Percentiles rank a stretch among this genome's conserved stretches.
Conservation (phyloP, 1,140 invertebrate genomes). For the Acyrthosiphon pisum region DNA sequence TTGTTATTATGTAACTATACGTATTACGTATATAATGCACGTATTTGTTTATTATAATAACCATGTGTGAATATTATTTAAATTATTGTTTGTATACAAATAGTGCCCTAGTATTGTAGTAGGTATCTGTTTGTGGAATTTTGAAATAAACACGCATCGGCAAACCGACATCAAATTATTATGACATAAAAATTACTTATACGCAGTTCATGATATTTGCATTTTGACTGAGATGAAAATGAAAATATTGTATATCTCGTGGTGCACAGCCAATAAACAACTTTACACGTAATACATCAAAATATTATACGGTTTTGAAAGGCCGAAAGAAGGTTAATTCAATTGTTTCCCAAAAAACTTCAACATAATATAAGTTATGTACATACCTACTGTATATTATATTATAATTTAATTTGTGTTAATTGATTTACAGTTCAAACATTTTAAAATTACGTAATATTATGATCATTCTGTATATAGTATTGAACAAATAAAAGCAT, state of each 20-base stretch:
- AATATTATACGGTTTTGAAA: neutral
- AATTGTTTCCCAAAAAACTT: neutral
- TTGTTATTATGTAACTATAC: neutral
- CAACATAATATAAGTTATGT: too few species aligned
- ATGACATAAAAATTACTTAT: neutral
- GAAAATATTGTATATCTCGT: neutral
- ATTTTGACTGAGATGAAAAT: neutral
- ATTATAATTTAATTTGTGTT: neutral
- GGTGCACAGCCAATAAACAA: neutral
- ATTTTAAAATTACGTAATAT: neutral
- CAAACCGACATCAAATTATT: neutral
- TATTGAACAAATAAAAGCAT: neutral
- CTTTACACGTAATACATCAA: neutral
- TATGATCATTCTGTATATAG: neutral
- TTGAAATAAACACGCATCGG: neutral
- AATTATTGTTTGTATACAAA: neutral
- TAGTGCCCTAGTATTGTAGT: neutral
- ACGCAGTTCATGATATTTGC: neutral
- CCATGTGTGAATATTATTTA: neutral
- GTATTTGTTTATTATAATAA: neutral
- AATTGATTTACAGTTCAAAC: neutral
- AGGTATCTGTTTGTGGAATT: neutral
- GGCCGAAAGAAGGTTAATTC: neutral
- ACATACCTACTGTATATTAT: neutral
- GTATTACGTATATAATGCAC: neutral